phyloP scores from a whole-genome alignment of 2,113 vertebrate species.

The Gorsachius goisagi region DNA sequence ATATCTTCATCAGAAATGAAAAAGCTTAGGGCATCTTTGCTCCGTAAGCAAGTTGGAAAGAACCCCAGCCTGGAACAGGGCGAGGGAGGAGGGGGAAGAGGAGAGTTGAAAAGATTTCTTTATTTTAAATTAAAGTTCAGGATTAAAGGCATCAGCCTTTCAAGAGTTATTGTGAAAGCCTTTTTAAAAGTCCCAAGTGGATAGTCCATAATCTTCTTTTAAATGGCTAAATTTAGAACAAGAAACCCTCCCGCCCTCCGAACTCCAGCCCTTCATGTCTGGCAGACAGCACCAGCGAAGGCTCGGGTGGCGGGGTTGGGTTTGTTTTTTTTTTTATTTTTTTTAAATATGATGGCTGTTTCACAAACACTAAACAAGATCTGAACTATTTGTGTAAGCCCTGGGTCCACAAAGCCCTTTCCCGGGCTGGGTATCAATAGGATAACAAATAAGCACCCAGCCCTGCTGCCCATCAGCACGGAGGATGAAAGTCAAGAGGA shows the following conservation, averaged over 20 bases:
- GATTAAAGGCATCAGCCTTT: conserved; percentile 75
- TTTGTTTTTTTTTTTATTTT: background rate
- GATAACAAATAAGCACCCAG: background rate
- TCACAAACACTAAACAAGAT: background rate
- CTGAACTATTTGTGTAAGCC: background rate
- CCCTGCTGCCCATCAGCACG: background rate
- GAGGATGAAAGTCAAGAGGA: background rate
- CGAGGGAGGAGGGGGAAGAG: conserved; percentile 33
- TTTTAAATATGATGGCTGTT: background rate
- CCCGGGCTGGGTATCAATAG: background rate
- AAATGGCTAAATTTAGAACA: conserved; percentile 74
- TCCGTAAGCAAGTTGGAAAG: conserved; percentile 48
- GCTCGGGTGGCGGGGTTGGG: background rate
- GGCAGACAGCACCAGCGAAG: background rate
- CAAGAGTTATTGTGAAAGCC: conserved; percentile 70
- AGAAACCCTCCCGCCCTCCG: conserved; percentile 29
- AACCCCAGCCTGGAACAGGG: background rate
- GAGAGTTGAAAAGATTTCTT: conserved; percentile 73
- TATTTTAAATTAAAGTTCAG: conserved; percentile 81
- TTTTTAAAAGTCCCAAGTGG: conserved; percentile 75
- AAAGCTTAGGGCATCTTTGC: conserved; percentile 63
- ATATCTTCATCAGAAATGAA: conserved; percentile 74
- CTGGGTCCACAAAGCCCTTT: background rate
- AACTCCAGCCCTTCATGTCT: conserved; percentile 12
- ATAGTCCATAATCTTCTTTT: conserved; percentile 73